Conservation (phyloP, 2,888 invertebrate genomes). For the Agonopterix arenella region DNA sequence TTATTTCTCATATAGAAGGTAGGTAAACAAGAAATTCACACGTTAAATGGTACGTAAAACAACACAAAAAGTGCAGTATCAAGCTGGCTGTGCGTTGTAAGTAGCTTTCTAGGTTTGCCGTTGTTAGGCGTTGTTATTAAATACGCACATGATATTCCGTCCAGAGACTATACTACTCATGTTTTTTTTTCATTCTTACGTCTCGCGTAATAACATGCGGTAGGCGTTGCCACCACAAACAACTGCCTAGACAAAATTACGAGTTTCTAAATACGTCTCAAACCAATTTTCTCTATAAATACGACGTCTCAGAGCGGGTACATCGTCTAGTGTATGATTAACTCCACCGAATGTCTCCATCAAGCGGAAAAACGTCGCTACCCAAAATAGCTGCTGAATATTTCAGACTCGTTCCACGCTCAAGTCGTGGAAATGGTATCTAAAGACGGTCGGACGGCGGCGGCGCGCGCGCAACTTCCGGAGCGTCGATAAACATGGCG, state of each 20-base stretch:
- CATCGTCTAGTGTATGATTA: constrained; percentile 64
- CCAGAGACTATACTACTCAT: too few relatives aligned
- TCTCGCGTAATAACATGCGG: neutral
- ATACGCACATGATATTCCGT: too few relatives aligned
- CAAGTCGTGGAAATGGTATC: constrained; percentile 59
- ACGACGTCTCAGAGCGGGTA: constrained; percentile 41
- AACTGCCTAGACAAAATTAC: constrained; percentile 41
- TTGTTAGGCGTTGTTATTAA: too few relatives aligned
- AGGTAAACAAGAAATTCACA: too few relatives aligned
- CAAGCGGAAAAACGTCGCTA: constrained; percentile 68
- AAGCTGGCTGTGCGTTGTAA: too few relatives aligned
- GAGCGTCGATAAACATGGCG: constrained; percentile 70
- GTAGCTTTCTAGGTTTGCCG: too few relatives aligned
- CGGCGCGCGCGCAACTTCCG: constrained; percentile 75
- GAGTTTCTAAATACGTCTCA: constrained; percentile 47
- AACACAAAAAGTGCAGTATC: too few relatives aligned
- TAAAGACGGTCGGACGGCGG: constrained; percentile 66
- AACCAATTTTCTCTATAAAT: constrained; percentile 59
- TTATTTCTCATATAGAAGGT: too few relatives aligned
- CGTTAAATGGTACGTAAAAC: too few relatives aligned
- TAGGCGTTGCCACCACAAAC: constrained; percentile 17
- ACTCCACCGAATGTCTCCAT: constrained; percentile 61
- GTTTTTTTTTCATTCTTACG: neutral
- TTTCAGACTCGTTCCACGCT: constrained; percentile 63
- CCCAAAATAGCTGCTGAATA: constrained; percentile 66